These are phyloP conservation scores for Drosophila nr. perissopoda DNA, from an alignment of 2,888 invertebrate genomes.

Conservation along the genomic window DNA sequence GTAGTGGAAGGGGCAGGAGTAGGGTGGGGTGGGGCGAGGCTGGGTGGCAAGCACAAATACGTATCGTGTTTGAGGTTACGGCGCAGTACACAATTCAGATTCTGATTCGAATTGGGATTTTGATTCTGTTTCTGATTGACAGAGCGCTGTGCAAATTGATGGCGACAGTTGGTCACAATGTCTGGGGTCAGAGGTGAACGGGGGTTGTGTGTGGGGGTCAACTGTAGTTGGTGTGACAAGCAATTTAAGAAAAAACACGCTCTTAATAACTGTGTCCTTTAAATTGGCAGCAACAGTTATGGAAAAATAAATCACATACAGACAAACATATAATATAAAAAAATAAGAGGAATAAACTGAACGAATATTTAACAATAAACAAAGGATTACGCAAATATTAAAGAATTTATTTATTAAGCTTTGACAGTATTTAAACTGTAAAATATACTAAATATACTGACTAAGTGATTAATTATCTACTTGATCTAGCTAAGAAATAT, in stretches of 20 bases:
- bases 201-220: not conserved
- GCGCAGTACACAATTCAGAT: conserved; percentile 26
- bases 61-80: conserved; percentile 52
- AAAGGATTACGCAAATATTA: not conserved
- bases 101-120: conserved; percentile 2
- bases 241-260: conserved; percentile 40
- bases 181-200: not conserved
- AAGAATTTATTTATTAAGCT: not conserved
- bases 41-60: not conserved
- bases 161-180: conserved; percentile 28
- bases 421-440: not conserved
- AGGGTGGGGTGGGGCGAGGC: not conserved
- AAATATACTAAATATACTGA: not conserved
- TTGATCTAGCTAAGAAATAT: not conserved
- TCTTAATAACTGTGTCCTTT: conserved; percentile 34
- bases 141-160: conserved; percentile 52
- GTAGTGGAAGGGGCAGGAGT: not conserved
- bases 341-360: not conserved
- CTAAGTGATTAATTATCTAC: not conserved
- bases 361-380: not conserved
- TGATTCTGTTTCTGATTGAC: conserved; percentile 51
- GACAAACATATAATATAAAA: not conserved
- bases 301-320: not conserved
- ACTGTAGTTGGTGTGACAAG: not conserved
- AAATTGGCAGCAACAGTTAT: not conserved